phyloP scores from a whole-genome alignment of 2,113 vertebrate genomes.

The Tamias sibiricus region DNA sequence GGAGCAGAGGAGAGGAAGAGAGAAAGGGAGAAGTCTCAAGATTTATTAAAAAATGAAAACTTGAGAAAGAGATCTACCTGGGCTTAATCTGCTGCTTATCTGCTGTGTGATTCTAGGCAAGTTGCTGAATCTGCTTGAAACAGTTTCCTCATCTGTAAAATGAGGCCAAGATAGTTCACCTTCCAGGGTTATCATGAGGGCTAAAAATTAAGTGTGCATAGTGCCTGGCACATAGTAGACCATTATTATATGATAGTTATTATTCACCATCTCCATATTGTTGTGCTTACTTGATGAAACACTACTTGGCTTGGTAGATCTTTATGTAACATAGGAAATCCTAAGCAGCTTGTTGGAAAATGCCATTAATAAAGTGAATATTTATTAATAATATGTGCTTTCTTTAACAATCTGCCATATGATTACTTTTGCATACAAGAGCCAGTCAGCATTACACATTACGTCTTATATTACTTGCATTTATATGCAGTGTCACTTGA shows the following conservation, averaged over 20 bases:
- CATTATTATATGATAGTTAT: background rate
- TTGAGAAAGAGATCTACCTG: background rate
- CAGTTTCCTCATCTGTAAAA: constrained; percentile 37
- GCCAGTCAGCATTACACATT: background rate
- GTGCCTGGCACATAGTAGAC: background rate
- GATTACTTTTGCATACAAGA: background rate
- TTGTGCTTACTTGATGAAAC: constrained; percentile 32
- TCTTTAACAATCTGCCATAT: background rate
- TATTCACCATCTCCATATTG: background rate
- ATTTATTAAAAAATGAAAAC: constrained; percentile 26
- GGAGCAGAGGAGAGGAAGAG: too few relatives aligned
- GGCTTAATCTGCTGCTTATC: background rate
- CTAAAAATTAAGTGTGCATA: background rate
- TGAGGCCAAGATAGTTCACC: background rate
- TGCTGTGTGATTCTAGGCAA: background rate
- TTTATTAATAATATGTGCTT: background rate
- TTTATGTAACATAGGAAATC: background rate
- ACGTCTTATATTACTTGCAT: background rate
- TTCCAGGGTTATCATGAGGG: background rate
- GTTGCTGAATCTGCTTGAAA: background rate
- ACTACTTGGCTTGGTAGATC: constrained; percentile 6
- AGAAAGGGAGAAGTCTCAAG: background rate
- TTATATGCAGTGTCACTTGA: background rate
- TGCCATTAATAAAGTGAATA: background rate
- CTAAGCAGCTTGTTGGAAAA: background rate